phyloP scores from a whole-genome alignment of 1,140 invertebrate species.

The Caenorhabditis remanei region DNA sequence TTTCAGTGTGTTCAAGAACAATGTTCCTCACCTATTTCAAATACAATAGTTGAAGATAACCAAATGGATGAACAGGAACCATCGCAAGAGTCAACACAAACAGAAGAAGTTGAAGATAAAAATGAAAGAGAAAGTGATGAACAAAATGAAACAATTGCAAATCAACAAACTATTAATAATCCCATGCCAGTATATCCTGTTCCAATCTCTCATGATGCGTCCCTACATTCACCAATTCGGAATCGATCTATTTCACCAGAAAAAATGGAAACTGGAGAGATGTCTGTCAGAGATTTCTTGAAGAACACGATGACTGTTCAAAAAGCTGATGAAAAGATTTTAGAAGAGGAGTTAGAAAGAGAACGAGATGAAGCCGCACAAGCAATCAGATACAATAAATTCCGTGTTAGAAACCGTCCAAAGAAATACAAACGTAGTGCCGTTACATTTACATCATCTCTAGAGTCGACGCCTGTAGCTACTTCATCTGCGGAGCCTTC shows the following conservation, averaged over 20 bases:
- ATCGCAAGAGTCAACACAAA: neutral
- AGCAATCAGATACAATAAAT: constrained; percentile 33
- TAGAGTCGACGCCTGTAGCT: neutral
- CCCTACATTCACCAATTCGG: neutral
- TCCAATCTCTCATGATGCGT: neutral
- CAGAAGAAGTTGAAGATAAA: constrained; percentile 23
- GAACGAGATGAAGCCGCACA: constrained; percentile 38
- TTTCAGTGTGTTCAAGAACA: neutral
- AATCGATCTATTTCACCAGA: constrained; percentile 19
- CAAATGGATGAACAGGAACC: neutral
- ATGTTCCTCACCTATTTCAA: neutral
- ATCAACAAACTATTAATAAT: constrained; percentile 13
- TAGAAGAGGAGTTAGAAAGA: constrained; percentile 24
- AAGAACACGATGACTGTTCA: constrained; percentile 43
- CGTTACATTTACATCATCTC: neutral
- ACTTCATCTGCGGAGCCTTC: neutral
- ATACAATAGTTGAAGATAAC: neutral
- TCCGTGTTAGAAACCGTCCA: constrained; percentile 19
- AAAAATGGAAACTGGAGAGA: constrained; percentile 31
- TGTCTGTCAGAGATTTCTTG: constrained; percentile 22
- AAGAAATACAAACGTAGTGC: constrained; percentile 46
- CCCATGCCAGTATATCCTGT: constrained; percentile 17
- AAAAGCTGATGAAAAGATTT: constrained; percentile 36
- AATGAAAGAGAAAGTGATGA: neutral
- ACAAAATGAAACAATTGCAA: neutral